Percentiles rank a stretch among this genome's conserved stretches.
Conservation (phyloP, 2,113 vertebrate genomes). For the Periophthalmodon schlosseri region DNA sequence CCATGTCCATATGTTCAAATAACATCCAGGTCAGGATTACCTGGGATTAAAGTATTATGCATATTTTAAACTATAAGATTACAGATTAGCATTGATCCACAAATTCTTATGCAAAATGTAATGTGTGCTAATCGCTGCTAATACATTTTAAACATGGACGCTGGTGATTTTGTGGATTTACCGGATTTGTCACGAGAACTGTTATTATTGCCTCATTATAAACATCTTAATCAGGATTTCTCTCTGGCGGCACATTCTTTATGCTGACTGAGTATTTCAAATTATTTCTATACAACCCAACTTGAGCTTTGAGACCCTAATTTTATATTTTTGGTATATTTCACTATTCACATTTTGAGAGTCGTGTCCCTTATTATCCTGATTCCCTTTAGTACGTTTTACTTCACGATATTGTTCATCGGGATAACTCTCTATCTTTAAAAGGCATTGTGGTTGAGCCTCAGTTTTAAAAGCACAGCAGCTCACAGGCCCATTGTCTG, state of each 20-base stretch:
- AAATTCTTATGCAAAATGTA: background rate
- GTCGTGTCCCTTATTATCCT: background rate
- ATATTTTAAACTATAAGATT: background rate
- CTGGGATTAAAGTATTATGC: background rate
- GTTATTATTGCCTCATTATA: background rate
- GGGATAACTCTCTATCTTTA: background rate
- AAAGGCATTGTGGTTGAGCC: background rate
- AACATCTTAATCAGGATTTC: background rate
- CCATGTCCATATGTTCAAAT: background rate
- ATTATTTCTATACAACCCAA: background rate
- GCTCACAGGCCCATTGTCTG: conserved; percentile 13
- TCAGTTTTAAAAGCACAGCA: conserved; percentile 1
- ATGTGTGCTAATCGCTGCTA: background rate
- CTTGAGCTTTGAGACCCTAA: background rate
- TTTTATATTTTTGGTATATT: background rate
- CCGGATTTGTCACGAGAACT: background rate
- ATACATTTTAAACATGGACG: background rate
- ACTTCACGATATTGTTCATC: background rate
- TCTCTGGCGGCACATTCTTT: background rate
- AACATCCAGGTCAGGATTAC: background rate
- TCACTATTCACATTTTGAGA: background rate
- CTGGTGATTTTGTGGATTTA: background rate
- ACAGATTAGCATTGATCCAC: background rate
- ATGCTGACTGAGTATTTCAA: background rate
- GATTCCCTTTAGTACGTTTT: background rate